Percentiles rank a stretch among this genome's conserved stretches.
These are phyloP conservation scores for Theodoxus fluviatilis DNA, from an alignment of 2,888 invertebrate species.

Conservation along the genomic window DNA sequence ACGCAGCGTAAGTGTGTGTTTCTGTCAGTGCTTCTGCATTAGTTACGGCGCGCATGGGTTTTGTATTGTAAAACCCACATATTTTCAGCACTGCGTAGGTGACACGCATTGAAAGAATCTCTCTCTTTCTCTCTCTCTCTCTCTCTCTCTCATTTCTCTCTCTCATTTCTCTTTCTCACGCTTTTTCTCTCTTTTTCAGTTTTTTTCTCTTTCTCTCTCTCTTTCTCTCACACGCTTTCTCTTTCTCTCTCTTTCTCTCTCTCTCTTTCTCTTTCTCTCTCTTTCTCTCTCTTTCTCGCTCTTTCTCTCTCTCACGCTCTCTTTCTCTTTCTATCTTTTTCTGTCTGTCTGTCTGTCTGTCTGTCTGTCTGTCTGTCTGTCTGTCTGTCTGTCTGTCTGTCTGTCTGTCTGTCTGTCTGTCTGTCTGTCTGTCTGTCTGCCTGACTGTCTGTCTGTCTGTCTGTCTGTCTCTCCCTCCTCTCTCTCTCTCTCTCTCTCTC, in stretches of 20 bases:
- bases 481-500: too few relatives aligned
- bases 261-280: neutral
- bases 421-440: neutral
- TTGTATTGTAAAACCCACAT: too few relatives aligned
- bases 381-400: slow-evolving; percentile 16
- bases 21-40: too few relatives aligned
- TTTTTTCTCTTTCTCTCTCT: slow-evolving; percentile 24
- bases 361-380: slow-evolving; percentile 1
- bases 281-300: neutral
- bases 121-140: too few relatives aligned
- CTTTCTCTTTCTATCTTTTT: neutral
- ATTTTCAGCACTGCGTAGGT: too few relatives aligned
- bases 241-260: neutral
- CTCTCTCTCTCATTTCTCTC: too few relatives aligned
- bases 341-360: slow-evolving; percentile 1
- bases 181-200: slow-evolving; percentile 7
- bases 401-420: neutral
- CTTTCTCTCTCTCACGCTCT: neutral
- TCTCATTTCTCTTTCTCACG: neutral
- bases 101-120: too few relatives aligned
- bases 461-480: neutral
- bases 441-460: neutral
- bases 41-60: too few relatives aligned
- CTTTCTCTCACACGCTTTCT: slow-evolving; percentile 1
- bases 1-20: too few relatives aligned